These are phyloP conservation scores for Himalopsyche japonica DNA, from an alignment of 2,888 invertebrate species.

Conservation along the genomic window DNA sequence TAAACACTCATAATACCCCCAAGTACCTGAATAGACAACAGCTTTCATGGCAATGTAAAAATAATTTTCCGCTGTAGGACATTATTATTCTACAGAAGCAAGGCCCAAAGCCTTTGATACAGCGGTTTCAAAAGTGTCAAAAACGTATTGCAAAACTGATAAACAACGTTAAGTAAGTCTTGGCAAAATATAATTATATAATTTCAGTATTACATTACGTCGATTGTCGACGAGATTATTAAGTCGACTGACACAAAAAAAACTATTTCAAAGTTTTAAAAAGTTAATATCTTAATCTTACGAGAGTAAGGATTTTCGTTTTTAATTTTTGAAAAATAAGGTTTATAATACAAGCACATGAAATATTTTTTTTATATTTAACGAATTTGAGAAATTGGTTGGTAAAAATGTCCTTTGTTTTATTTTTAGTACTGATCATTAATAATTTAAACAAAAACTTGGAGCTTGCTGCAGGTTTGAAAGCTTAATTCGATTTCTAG, in stretches of 20 bases:
- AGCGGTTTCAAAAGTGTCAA: background rate
- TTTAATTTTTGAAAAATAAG: too few species aligned
- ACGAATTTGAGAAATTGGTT: too few species aligned
- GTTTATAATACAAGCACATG: too few species aligned
- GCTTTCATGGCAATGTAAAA: background rate
- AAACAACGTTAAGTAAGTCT: background rate
- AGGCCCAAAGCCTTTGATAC: background rate
- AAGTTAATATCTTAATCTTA: too few species aligned
- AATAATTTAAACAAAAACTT: background rate
- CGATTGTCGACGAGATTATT: background rate
- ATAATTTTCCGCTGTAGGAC: background rate
- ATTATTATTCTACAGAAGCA: background rate
- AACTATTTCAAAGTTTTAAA: too few species aligned
- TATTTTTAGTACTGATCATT: background rate
- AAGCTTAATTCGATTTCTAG: background rate
- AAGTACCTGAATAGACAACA: background rate
- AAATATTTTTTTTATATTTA: too few species aligned
- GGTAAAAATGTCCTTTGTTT: too few species aligned
- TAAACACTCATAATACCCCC: background rate
- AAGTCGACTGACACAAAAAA: too few species aligned
- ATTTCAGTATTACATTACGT: too few species aligned
- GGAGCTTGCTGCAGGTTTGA: background rate
- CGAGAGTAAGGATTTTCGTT: too few species aligned
- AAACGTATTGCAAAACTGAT: background rate
- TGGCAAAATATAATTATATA: background rate